These are phyloP conservation scores for Rutpela maculata DNA, from an alignment of 2,888 invertebrate species.

Conservation along the genomic window DNA sequence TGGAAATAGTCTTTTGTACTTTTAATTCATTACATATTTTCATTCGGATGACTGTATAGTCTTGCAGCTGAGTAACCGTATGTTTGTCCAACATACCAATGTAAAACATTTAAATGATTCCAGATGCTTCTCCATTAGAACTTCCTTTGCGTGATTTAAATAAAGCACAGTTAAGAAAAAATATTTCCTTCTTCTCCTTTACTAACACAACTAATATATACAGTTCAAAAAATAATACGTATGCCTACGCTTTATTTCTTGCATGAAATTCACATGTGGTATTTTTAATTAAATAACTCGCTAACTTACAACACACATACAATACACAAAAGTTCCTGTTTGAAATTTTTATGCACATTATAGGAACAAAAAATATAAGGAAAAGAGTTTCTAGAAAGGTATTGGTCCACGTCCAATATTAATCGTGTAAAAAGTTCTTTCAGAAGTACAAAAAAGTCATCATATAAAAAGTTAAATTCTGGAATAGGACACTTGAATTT, in stretches of 20 bases:
- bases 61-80: too few relatives aligned
- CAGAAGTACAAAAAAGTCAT: conserved; percentile 56
- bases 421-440: conserved; percentile 51
- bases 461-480: conserved; percentile 60
- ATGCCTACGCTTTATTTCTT: conserved; percentile 1
- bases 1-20: not conserved
- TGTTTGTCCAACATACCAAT: too few relatives aligned
- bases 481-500: conserved; percentile 59
- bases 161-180: not conserved
- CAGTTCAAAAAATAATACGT: not conserved
- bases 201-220: not conserved
- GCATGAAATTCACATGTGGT: conserved; percentile 19
- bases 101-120: too few relatives aligned
- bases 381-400: conserved; percentile 29
- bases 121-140: not conserved
- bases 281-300: conserved; percentile 10
- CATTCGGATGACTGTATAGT: too few relatives aligned
- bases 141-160: not conserved
- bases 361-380: conserved; percentile 34
- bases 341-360: conserved; percentile 24
- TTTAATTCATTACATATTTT: too few relatives aligned
- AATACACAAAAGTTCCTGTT: conserved; percentile 29
- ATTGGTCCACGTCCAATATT: conserved; percentile 51
- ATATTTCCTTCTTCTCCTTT: not conserved
- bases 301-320: conserved; percentile 40